Conservation (phyloP, 2,113 vertebrate species). For the Microcebus griseorufus region DNA sequence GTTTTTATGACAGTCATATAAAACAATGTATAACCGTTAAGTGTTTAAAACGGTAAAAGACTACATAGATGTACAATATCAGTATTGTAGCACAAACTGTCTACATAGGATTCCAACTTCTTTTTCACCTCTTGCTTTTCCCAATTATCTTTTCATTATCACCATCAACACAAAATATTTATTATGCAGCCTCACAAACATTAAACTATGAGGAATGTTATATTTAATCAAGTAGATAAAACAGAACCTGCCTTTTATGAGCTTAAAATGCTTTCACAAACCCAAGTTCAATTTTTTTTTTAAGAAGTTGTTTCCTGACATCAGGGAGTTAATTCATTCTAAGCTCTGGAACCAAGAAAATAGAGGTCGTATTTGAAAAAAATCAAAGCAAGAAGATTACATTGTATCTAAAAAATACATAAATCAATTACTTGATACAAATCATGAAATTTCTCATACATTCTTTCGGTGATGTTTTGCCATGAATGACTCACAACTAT, state of each 20-base stretch:
- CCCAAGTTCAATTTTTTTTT: neutral
- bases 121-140: slow-evolving; percentile 5
- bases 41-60: neutral
- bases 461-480: neutral
- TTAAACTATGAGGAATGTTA: neutral
- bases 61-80: neutral
- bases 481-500: neutral
- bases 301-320: neutral
- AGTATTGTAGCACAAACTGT: neutral
- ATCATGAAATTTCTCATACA: neutral
- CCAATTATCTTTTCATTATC: neutral
- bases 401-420: neutral
- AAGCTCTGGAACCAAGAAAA: neutral
- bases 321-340: neutral
- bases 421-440: neutral
- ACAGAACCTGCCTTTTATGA: neutral
- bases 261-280: neutral
- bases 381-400: neutral
- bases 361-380: neutral
- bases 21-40: neutral
- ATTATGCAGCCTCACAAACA: neutral
- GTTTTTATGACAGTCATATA: neutral
- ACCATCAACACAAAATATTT: neutral
- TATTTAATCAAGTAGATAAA: neutral
- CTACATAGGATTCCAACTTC: neutral